These are phyloP conservation scores for Barypeithes pellucidus DNA, from an alignment of 2,888 invertebrate genomes.

Conservation along the genomic window DNA sequence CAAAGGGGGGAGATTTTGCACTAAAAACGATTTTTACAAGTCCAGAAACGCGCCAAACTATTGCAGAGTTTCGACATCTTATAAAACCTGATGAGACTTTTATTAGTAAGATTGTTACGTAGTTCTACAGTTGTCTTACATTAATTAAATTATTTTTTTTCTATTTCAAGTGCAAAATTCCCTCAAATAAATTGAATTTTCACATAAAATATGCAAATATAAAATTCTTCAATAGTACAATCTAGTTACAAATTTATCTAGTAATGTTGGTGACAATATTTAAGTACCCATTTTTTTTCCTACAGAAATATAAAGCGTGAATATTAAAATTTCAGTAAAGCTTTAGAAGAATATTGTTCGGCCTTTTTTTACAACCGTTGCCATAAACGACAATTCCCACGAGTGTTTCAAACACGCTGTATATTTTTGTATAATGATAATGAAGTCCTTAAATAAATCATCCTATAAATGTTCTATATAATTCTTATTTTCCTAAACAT, in stretches of 20 bases:
- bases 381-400: background rate
- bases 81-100: too few species aligned
- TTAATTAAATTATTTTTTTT: too few species aligned
- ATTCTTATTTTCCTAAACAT: constrained; percentile 43
- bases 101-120: too few species aligned
- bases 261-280: constrained; percentile 48
- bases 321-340: too few species aligned
- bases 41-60: too few species aligned
- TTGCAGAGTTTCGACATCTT: too few species aligned
- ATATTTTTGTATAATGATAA: constrained; percentile 16
- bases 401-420: background rate
- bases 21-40: too few species aligned
- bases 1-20: constrained; percentile 5
- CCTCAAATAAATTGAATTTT: background rate
- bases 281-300: constrained; percentile 21
- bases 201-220: constrained; percentile 44
- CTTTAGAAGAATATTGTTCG: too few species aligned
- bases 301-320: constrained; percentile 21
- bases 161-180: background rate
- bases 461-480: constrained; percentile 38
- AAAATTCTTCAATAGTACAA: constrained; percentile 49
- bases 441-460: constrained; percentile 36
- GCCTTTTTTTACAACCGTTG: background rate
- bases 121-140: too few species aligned
- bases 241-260: constrained; percentile 53